These are phyloP conservation scores for Sprattus sprattus DNA, from an alignment of 2,113 vertebrate genomes.

Conservation along the genomic window DNA sequence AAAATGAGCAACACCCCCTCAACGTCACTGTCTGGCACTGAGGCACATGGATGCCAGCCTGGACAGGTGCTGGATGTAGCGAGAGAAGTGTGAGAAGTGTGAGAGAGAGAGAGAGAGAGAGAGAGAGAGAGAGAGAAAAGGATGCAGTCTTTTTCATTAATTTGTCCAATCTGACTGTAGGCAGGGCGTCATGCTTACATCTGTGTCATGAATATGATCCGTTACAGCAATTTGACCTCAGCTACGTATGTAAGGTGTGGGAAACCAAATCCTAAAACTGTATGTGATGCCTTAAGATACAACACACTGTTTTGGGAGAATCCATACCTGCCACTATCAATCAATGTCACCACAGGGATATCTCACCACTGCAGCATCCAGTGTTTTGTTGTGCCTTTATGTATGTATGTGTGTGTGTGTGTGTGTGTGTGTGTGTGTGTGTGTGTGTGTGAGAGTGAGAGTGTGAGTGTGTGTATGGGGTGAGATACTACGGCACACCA, in stretches of 20 bases:
- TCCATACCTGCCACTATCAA: neutral
- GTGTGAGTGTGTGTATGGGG: neutral
- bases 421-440: neutral
- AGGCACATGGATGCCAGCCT: neutral
- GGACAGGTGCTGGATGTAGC: conserved; percentile 17
- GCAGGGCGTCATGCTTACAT: neutral
- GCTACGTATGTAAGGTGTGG: neutral
- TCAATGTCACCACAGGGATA: neutral
- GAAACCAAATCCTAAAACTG: neutral
- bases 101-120: neutral
- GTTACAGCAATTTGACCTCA: neutral
- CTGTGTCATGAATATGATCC: neutral
- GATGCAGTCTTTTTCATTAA: too few relatives aligned
- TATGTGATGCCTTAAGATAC: neutral
- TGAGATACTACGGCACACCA: conserved; percentile 23
- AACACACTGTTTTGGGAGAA: neutral
- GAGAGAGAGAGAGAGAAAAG: neutral
- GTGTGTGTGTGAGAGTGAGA: neutral
- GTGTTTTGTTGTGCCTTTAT: neutral
- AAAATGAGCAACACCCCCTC: conserved; percentile 38
- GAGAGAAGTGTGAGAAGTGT: conserved; percentile 5
- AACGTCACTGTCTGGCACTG: neutral
- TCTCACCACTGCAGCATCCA: neutral
- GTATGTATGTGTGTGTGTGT: neutral
- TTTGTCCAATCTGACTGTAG: neutral